Percentiles rank a stretch among this genome's conserved stretches.
These are phyloP conservation scores for Rhimphoctona megacephalus DNA, from an alignment of 2,888 invertebrate genomes.

Conservation along the genomic window DNA sequence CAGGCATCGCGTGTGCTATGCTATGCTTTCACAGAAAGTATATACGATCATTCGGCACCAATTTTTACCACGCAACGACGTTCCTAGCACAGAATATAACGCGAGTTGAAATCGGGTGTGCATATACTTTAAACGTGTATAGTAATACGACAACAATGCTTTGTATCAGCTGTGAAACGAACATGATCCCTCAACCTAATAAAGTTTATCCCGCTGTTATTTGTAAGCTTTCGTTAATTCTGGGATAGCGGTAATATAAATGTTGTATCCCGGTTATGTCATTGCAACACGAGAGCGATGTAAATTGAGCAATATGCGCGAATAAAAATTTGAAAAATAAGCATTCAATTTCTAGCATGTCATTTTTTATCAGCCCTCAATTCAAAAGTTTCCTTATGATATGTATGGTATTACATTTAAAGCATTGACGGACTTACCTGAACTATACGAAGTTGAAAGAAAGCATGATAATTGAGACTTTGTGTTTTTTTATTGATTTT, in stretches of 20 bases:
- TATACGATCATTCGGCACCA: constrained; percentile 62
- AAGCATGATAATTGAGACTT: too few species aligned
- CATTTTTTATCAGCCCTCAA: background rate
- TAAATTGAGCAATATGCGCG: constrained; percentile 43
- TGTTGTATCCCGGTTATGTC: constrained; percentile 37
- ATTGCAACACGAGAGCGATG: constrained; percentile 24
- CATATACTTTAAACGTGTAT: constrained; percentile 1
- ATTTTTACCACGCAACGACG: constrained; percentile 69
- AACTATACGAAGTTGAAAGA: too few species aligned
- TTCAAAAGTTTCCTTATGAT: background rate
- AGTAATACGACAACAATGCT: constrained; percentile 5
- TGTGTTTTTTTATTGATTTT: too few species aligned
- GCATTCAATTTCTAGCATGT: background rate
- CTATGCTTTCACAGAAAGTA: constrained; percentile 25
- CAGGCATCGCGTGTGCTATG: constrained; percentile 62
- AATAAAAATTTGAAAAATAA: background rate
- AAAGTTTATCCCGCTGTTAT: constrained; percentile 29
- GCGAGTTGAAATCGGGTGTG: constrained; percentile 3
- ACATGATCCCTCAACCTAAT: constrained; percentile 38
- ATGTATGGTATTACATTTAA: too few species aligned
- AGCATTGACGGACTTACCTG: too few species aligned
- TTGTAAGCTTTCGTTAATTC: constrained; percentile 58
- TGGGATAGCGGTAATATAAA: constrained; percentile 48
- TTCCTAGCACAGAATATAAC: constrained; percentile 35
- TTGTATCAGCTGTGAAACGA: constrained; percentile 1